Base-by-base conservation (phyloP, 2,113 vertebrate genomes). In the Sorex araneus region DNA sequence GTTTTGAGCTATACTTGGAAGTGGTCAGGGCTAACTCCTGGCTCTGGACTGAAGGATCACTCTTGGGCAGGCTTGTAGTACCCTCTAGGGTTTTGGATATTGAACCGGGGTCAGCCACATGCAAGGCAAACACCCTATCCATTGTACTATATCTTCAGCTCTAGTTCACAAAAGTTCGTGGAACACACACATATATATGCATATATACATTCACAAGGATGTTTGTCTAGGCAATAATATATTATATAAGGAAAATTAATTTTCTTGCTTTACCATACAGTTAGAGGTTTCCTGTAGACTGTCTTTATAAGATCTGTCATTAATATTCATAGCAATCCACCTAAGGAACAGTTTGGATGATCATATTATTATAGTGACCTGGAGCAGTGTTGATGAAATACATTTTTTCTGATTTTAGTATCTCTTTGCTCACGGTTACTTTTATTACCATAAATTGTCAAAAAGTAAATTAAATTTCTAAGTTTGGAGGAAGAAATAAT, bases 331-430 rank as follows among this genome's bases (percentile, higher is more conserved):
- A 88, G 77, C 12, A 88, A 82, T 74, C 28, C 19, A 90, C 54
- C 30, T 77, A 83, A 93, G 19, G 32, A 77, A 84, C 74, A 84
- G 36, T 88, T 78, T 93, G 83, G 34, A 63, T 81, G 90, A 90
- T 92, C 18, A 3, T 67, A 43, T 74, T 66, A 67, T 87, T 93
- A 92, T 18, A 84, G 36, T 92, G 57, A 69, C 63, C 54, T 64
- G 21, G 21, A 83, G 32, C 15, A 82, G 6, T 69, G 70, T 92
- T 47, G 30, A 88, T 32, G 0, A 57, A 79, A 82, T 57, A 19
- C 2, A 50, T 4, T 57, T 60, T 70, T 94, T 50, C 67, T 82
- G 32, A 69, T 78, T 82, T 95, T 81, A 45, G 15, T 70, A 84
- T 71, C 30, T 83, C 77, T 86, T 76, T 80, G 19, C 36, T 90